These are phyloP conservation scores for Eupeodes corollae DNA, from an alignment of 1,140 invertebrate genomes.

Conservation along the genomic window DNA sequence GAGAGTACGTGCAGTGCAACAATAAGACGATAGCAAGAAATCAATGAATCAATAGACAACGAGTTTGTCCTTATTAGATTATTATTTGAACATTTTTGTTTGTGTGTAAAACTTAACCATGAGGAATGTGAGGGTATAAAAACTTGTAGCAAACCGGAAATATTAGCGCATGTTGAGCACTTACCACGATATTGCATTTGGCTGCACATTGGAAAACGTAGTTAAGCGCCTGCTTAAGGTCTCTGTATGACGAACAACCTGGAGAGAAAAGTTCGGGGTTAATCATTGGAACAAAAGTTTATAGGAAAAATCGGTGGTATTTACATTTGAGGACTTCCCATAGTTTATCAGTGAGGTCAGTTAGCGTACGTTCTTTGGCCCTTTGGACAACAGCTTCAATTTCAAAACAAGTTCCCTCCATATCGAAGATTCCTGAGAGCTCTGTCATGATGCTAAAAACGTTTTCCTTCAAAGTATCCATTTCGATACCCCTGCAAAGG, in stretches of 20 bases:
- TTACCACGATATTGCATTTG: conserved; percentile 31
- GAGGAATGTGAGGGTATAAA: no score
- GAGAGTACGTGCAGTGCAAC: no score
- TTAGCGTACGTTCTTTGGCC: conserved; percentile 15
- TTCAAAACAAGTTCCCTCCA: conserved; percentile 14
- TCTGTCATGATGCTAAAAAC: conserved; percentile 28
- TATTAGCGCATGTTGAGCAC: background rate
- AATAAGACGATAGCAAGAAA: no score
- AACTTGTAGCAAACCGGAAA: no score
- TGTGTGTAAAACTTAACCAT: no score
- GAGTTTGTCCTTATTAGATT: no score
- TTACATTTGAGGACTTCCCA: conserved; percentile 29
- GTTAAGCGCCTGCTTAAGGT: conserved; percentile 26
- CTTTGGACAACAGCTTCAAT: conserved; percentile 26
- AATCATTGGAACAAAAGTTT: background rate
- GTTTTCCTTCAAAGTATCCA: conserved; percentile 24
- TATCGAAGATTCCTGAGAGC: conserved; percentile 16
- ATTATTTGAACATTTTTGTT: no score
- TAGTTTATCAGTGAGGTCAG: conserved; percentile 31
- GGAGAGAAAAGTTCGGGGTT: background rate
- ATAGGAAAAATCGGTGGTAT: background rate
- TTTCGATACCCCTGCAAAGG: conserved; percentile 20
- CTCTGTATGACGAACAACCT: conserved; percentile 25
- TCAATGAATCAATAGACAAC: no score
- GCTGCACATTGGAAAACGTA: conserved; percentile 32